Conservation (phyloP, 2,113 vertebrate species). For the Planiliza haematocheilus region DNA sequence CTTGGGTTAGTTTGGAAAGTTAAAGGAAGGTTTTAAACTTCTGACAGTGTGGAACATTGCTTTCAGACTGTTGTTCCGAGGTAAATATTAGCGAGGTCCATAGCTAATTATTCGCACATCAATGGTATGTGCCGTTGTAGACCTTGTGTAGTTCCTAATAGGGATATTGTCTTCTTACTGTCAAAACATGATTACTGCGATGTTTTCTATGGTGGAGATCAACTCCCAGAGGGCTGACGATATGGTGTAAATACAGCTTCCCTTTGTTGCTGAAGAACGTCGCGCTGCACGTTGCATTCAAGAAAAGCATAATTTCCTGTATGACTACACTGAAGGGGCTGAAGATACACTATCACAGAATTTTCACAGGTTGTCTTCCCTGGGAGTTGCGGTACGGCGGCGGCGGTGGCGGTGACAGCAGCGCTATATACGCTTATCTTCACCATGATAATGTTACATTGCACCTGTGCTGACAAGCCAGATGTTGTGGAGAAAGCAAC, state of each 20-base stretch:
- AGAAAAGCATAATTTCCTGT: neutral
- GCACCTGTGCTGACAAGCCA: slow-evolving; percentile 37
- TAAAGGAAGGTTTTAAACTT: neutral
- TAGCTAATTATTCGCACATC: neutral
- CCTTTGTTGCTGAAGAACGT: neutral
- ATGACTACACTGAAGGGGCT: neutral
- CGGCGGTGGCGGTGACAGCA: slow-evolving; percentile 17
- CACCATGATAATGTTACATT: slow-evolving; percentile 24
- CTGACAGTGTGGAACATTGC: neutral
- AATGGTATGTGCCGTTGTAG: neutral
- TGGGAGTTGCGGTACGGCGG: neutral
- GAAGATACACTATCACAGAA: neutral
- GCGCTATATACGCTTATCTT: slow-evolving; percentile 31
- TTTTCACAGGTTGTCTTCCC: slow-evolving; percentile 6
- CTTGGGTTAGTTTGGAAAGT: neutral
- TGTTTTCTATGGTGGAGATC: neutral
- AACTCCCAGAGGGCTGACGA: neutral
- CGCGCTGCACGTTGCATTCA: neutral
- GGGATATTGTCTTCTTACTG: neutral
- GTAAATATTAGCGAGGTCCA: neutral
- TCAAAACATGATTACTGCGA: neutral
- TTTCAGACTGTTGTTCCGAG: neutral
- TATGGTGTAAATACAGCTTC: neutral
- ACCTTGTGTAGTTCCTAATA: neutral
- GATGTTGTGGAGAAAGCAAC: slow-evolving; percentile 30